These are phyloP conservation scores for Scaptomyza hsui DNA, from an alignment of 1,140 invertebrate species.

Conservation along the genomic window DNA sequence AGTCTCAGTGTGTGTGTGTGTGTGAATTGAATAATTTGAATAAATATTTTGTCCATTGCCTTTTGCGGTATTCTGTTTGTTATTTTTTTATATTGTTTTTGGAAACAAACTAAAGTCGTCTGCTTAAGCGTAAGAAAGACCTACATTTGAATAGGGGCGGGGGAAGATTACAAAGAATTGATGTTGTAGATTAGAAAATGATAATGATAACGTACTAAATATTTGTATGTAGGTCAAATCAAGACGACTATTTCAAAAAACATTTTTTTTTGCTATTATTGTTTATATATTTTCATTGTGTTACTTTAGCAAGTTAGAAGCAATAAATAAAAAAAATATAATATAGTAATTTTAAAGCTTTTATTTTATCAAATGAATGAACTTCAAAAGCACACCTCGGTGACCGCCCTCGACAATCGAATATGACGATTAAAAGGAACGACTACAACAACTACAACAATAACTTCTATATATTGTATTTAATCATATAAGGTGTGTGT, in stretches of 20 bases:
- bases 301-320: no score
- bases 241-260: no score
- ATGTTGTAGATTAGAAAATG: no score
- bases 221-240: no score
- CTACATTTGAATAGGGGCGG: background rate
- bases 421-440: slow-evolving; percentile 51
- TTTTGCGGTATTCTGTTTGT: slow-evolving; percentile 72
- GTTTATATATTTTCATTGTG: no score
- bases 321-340: no score
- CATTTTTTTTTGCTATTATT: no score
- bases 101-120: slow-evolving; percentile 21
- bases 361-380: slow-evolving; percentile 12
- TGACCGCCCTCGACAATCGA: slow-evolving; percentile 49
- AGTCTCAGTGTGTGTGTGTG: slow-evolving; percentile 9
- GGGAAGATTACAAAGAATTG: background rate
- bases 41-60: slow-evolving; percentile 81
- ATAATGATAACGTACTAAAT: no score
- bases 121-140: slow-evolving; percentile 14
- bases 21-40: slow-evolving; percentile 74
- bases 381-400: slow-evolving; percentile 20
- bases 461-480: slow-evolving; percentile 66
- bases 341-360: no score
- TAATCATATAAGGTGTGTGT: slow-evolving; percentile 75
- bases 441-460: slow-evolving; percentile 56
- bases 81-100: slow-evolving; percentile 21